These are phyloP conservation scores for Acrocephalus kingi DNA, from an alignment of 2,113 vertebrate genomes.

Conservation along the genomic window DNA sequence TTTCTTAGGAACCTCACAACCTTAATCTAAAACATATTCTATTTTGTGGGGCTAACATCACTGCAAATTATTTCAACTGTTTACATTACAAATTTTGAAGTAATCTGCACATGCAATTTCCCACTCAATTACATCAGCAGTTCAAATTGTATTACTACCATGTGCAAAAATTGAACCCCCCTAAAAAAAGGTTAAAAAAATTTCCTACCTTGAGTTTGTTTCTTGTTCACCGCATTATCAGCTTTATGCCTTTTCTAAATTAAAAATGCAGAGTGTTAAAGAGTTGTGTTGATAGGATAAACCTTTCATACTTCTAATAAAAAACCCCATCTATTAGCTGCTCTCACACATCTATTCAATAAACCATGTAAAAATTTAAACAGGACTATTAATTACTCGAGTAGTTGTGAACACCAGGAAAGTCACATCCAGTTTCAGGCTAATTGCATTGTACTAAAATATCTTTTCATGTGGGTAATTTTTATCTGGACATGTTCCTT, in stretches of 20 bases:
- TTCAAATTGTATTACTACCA: background rate
- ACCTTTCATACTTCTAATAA: background rate
- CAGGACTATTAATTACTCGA: background rate
- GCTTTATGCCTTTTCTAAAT: slow-evolving; percentile 96
- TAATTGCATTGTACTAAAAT: background rate
- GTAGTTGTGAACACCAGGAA: background rate
- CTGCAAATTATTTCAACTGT: background rate
- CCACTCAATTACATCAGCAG: background rate
- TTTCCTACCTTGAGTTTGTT: slow-evolving; percentile 93
- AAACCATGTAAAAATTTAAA: background rate
- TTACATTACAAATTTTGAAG: background rate
- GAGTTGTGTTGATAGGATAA: background rate
- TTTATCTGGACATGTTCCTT: background rate
- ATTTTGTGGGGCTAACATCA: background rate
- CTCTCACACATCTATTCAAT: background rate
- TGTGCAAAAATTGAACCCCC: background rate
- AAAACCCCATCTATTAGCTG: background rate
- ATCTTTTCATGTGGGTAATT: background rate
- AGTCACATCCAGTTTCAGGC: background rate
- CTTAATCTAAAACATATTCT: background rate
- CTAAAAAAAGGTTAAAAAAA: background rate
- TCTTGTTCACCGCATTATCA: slow-evolving; percentile 94
- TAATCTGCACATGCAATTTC: background rate
- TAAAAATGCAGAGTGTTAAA: slow-evolving; percentile 60
- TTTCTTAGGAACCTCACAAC: background rate